Base-by-base conservation (phyloP, 2,888 invertebrate genomes). In the Scelioninae gen. 2 region DNA sequence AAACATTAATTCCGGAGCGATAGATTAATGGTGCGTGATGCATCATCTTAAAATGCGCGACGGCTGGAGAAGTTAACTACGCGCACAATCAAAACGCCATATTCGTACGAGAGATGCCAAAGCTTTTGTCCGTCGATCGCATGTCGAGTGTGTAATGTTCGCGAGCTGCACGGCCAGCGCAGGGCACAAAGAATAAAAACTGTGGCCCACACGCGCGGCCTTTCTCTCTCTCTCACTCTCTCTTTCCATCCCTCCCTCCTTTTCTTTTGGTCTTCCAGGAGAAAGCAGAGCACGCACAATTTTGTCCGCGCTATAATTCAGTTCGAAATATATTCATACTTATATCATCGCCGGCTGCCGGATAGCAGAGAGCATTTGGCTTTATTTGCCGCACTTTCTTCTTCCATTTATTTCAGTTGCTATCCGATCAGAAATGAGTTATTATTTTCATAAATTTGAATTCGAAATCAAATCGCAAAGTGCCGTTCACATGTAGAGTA, bases 81-180 rank as follows among this genome's bases (percentile, higher is more conserved):
- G 45, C 45, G 45, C 35, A 31, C 11, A 58, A 46, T 46, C 46
- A 35, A 46, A 64, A 52, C 53, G 35, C 53, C 64, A 53, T 45
- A 64, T 64, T 64, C 53, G 45, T 45, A 67, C 41, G 19, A 11
- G 58, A 67, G 50, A 67, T 19, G 67, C 58, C 43, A 39, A 50
- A 67, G 57, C 50, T 58, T 68, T 68, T 68, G 58, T 68, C 15
- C 46, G 53, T 65, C 41, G 52, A 52, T 63, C 61, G 61, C 50
- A 46, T 18, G 64, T 55, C 37, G 55, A 28, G 35, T 16, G 53
- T 46, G 28, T 53, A 63, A 63, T 41, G 61, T 61, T 61, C 39
- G 48, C 37, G 61, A 61, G 61, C 18, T 11, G 7, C 35, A n/a
- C 50, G 37, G 33, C 35, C n/a, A n/a, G n/a, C n/a, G n/a, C 39